Percentiles rank a stretch among this genome's conserved stretches.
Conservation (phyloP, 2,888 invertebrate genomes). For the Chromoteleia sp. region DNA sequence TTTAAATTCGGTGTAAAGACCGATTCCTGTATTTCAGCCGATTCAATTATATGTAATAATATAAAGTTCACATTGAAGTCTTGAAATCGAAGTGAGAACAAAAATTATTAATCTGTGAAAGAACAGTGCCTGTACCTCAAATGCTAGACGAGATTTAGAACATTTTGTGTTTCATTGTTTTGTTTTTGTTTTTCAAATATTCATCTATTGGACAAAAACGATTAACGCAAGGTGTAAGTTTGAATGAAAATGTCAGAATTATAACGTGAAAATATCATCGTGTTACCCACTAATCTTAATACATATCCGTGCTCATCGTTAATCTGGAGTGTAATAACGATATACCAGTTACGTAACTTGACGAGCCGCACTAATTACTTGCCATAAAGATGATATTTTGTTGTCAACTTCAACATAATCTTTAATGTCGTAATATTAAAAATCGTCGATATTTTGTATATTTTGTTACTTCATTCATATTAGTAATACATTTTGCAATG, state of each 20-base stretch:
- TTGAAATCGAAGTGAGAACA: slow-evolving; percentile 70
- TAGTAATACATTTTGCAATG: too few relatives aligned
- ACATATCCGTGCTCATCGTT: slow-evolving; percentile 61
- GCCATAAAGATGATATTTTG: slow-evolving; percentile 8
- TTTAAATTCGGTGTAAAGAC: slow-evolving; percentile 25
- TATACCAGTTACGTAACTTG: slow-evolving; percentile 11
- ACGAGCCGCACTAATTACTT: neutral
- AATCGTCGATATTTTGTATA: too few relatives aligned
- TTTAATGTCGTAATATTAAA: too few relatives aligned
- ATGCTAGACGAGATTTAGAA: slow-evolving; percentile 77
- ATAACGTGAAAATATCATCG: slow-evolving; percentile 52
- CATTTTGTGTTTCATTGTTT: slow-evolving; percentile 48
- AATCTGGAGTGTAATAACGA: slow-evolving; percentile 41
- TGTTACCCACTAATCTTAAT: slow-evolving; percentile 48
- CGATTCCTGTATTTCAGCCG: slow-evolving; percentile 61
- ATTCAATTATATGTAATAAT: slow-evolving; percentile 64
- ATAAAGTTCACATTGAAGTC: slow-evolving; percentile 65
- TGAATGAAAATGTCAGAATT: slow-evolving; percentile 42
- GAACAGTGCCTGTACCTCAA: slow-evolving; percentile 83
- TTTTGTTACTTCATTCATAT: too few relatives aligned
- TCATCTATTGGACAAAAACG: slow-evolving; percentile 38
- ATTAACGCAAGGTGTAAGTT: slow-evolving; percentile 34
- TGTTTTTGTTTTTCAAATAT: slow-evolving; percentile 12
- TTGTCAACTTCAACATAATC: too few relatives aligned
- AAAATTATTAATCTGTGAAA: slow-evolving; percentile 78